Percentiles rank a stretch among this genome's conserved stretches.
Conservation (phyloP, 2,888 invertebrate genomes). For the Allophyes oxyacanthae region DNA sequence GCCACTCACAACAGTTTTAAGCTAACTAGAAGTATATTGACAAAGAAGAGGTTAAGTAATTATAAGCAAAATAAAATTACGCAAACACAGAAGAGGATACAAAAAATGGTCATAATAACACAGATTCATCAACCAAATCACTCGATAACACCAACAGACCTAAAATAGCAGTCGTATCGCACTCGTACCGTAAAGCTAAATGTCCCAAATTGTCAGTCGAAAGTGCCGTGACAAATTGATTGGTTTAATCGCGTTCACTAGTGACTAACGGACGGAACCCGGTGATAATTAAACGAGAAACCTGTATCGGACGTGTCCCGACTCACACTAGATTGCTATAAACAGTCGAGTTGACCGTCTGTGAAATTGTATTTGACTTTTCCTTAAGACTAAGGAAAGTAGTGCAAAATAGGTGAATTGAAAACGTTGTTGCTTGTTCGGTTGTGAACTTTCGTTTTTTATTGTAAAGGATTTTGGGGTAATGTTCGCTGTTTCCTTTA, state of each 20-base stretch:
- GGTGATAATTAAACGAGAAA: slow-evolving; percentile 60
- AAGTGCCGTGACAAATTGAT: slow-evolving; percentile 63
- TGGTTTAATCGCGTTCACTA: slow-evolving; percentile 61
- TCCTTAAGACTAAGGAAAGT: slow-evolving; percentile 57
- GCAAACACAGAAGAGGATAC: too few relatives aligned
- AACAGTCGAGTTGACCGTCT: slow-evolving; percentile 56
- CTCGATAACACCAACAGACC: slow-evolving; percentile 9
- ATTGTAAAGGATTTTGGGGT: slow-evolving; percentile 39
- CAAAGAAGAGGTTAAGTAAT: too few relatives aligned
- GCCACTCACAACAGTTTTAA: too few relatives aligned
- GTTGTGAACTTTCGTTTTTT: slow-evolving; percentile 49
- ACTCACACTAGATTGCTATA: slow-evolving; percentile 51
- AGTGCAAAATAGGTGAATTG: slow-evolving; percentile 60
- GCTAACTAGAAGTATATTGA: too few relatives aligned
- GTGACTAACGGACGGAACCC: slow-evolving; percentile 57
- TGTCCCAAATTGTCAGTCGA: slow-evolving; percentile 52
- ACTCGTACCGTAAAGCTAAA: slow-evolving; percentile 38
- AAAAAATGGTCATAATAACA: background rate
- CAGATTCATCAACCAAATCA: background rate
- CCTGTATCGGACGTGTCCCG: slow-evolving; percentile 58
- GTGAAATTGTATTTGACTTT: slow-evolving; percentile 61
- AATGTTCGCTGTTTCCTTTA: slow-evolving; percentile 21
- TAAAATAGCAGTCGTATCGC: slow-evolving; percentile 37
- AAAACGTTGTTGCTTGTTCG: slow-evolving; percentile 47
- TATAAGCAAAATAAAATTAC: too few relatives aligned